A percentile compares a stretch with the other conserved stretches of the same genome.
Conservation (phyloP, 2,888 invertebrate species). For the Lithophane socia region DNA sequence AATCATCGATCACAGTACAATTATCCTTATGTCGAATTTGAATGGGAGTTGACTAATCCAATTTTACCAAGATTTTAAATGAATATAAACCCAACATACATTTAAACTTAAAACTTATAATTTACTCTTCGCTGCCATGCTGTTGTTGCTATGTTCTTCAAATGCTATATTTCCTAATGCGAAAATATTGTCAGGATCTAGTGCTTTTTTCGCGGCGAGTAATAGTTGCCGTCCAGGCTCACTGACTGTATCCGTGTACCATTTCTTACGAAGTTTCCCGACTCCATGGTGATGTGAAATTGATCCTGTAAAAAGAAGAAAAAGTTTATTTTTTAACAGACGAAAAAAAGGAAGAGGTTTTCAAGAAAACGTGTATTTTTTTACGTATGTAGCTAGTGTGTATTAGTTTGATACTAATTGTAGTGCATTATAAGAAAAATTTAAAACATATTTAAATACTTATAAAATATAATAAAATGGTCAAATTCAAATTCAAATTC, state of each 20-base stretch:
- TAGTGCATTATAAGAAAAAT: too few species aligned
- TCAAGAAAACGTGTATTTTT: too few species aligned
- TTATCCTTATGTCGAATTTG: slow-evolving; percentile 6
- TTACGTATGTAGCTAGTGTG: too few species aligned
- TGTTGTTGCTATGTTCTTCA: slow-evolving; percentile 69
- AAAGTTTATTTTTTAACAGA: too few species aligned
- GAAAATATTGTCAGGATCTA: slow-evolving; percentile 99
- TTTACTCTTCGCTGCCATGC: slow-evolving; percentile 78
- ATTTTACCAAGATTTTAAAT: slow-evolving; percentile 14
- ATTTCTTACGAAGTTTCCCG: slow-evolving; percentile 97
- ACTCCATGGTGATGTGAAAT: slow-evolving; percentile 99
- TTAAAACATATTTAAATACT: neutral
- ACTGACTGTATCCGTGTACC: slow-evolving; percentile 96
- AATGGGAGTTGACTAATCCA: neutral
- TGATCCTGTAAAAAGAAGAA: slow-evolving; percentile 88
- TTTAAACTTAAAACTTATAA: slow-evolving; percentile 71
- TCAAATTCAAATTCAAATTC: too few species aligned
- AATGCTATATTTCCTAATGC: slow-evolving; percentile 94
- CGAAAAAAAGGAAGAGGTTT: too few species aligned
- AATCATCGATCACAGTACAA: slow-evolving; percentile 1
- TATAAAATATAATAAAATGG: neutral
- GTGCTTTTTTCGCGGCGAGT: slow-evolving; percentile 94
- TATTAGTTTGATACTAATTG: neutral
- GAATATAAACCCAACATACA: neutral
- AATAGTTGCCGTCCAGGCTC: slow-evolving; percentile 94